Evolutionary conservation across 37 sponge, comb jelly and placozoan genomes (phyloP).

Genomic region (Spongilla lacustris): DNA sequence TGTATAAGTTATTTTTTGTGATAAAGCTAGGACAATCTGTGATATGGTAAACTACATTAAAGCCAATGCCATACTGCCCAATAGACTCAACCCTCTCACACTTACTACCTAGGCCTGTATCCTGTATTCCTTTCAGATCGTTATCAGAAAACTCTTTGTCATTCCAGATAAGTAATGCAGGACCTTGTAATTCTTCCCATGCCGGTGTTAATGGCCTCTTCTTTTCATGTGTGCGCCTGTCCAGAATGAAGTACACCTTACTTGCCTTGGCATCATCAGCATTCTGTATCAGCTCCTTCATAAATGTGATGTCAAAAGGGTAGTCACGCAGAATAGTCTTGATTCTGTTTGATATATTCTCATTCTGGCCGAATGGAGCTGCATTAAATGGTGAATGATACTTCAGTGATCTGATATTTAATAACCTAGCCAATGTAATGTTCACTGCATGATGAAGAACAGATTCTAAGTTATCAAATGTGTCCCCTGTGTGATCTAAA

Average conservation of each 20-base stretch:
- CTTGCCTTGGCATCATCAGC: constrained; percentile 72
- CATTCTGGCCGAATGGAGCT: constrained; percentile 66
- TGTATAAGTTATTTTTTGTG: constrained; percentile 67
- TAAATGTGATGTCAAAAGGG: constrained; percentile 13
- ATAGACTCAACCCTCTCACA: constrained; percentile 13
- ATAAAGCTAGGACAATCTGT: constrained; percentile 84
- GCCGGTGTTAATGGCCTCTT: background rate
- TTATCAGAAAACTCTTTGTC: constrained; percentile 50
- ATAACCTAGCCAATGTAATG: background rate
- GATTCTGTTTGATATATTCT: constrained; percentile 74
- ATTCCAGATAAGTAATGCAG: constrained; percentile 59
- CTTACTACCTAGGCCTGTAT: constrained; percentile 62
- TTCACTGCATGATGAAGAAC: too few relatives aligned
- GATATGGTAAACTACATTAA: constrained; percentile 70
- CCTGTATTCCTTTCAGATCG: constrained; percentile 65
- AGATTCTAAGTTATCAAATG: too few relatives aligned
- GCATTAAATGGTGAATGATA: constrained; percentile 29
- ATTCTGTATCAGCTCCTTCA: constrained; percentile 50
- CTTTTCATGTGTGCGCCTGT: background rate
- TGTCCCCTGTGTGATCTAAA: background rate
- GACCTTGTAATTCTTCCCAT: constrained; percentile 54
- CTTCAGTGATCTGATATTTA: constrained; percentile 1
- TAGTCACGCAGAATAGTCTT: constrained; percentile 73
- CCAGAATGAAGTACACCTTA: constrained; percentile 40
- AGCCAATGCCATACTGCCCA: constrained; percentile 78